A percentile compares a stretch with the other conserved stretches of the same genome.
Conservation (phyloP, 2,888 invertebrate genomes). For the Morpho helenor region DNA sequence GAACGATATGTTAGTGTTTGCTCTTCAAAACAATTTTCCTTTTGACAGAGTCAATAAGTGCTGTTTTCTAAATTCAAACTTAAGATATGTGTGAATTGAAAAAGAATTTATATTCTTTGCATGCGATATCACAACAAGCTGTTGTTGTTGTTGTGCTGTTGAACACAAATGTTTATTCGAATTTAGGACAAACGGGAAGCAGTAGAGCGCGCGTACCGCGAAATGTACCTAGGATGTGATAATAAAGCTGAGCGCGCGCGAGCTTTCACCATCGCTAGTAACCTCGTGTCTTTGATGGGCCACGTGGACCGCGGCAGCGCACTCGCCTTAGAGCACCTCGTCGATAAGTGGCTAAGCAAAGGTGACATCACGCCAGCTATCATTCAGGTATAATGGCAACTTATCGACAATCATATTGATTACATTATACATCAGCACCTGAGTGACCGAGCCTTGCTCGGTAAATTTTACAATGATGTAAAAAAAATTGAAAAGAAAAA, state of each 20-base stretch:
- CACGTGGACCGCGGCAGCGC: constrained; percentile 62
- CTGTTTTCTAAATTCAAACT: too few relatives aligned
- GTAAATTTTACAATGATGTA: too few relatives aligned
- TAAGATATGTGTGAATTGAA: too few relatives aligned
- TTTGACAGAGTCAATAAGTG: too few relatives aligned
- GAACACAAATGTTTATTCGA: neutral
- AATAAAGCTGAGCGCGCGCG: constrained; percentile 68
- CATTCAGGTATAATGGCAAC: constrained; percentile 53
- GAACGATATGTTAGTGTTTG: too few relatives aligned
- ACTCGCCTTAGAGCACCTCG: constrained; percentile 61
- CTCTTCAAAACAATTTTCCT: too few relatives aligned
- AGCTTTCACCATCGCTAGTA: constrained; percentile 51
- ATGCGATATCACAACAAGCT: too few relatives aligned
- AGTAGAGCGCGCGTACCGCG: constrained; percentile 87
- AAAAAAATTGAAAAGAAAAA: too few relatives aligned
- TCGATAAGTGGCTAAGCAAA: constrained; percentile 62
- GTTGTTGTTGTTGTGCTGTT: too few relatives aligned
- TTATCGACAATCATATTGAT: neutral
- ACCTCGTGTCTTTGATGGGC: constrained; percentile 46
- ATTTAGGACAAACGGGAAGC: constrained; percentile 82
- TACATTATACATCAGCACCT: neutral
- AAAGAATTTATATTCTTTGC: too few relatives aligned
- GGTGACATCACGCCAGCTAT: constrained; percentile 63
- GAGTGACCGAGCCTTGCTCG: too few relatives aligned
- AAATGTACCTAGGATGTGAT: constrained; percentile 82